Conservation (phyloP, 2,113 vertebrate genomes). For the Nyctibius bracteatus region DNA sequence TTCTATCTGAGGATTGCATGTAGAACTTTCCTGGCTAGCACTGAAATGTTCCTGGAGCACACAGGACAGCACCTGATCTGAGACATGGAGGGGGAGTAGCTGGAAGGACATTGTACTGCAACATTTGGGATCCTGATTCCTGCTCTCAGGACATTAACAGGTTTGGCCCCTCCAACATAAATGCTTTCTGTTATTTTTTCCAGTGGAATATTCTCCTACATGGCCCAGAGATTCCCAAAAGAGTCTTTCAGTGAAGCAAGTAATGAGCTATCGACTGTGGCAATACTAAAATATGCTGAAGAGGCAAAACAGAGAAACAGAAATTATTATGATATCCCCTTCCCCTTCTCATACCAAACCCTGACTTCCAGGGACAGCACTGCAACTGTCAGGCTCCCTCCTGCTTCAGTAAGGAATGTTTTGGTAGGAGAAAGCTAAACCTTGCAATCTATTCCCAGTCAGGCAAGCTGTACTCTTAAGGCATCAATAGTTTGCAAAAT, state of each 20-base stretch:
- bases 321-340: not conserved
- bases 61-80: not conserved
- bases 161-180: not conserved
- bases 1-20: not conserved
- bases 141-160: not conserved
- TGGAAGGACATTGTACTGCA: not conserved
- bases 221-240: not conserved
- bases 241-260: not conserved
- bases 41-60: not conserved
- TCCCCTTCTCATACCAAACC: not conserved
- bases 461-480: not conserved
- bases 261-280: not conserved
- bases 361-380: not conserved
- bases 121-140: not conserved
- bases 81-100: not conserved
- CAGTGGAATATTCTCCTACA: not conserved
- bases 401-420: not conserved
- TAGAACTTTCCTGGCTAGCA: not conserved
- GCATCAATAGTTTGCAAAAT: not conserved
- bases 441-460: not conserved
- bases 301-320: not conserved
- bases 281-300: not conserved
- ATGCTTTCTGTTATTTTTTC: not conserved
- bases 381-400: not conserved
- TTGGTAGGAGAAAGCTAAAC: not conserved